Evolutionary conservation across 2,113 vertebrate genomes (phyloP), one percentile per base, ranked within the genome.

Genomic region (Galbula dea): DNA sequence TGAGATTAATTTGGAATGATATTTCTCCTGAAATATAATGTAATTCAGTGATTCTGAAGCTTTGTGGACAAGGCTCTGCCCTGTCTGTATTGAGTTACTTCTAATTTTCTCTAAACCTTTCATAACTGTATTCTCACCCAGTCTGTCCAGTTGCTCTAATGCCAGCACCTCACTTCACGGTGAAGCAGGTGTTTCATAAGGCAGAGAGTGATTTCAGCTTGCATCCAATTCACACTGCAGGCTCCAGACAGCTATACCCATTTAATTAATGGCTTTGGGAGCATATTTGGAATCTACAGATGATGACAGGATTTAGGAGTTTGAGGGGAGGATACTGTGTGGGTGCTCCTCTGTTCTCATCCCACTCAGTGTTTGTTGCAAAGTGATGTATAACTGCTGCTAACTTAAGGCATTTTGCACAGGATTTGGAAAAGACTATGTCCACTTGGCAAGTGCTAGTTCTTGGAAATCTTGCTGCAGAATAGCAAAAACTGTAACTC

Each of bases 391-490:
- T 57, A 52, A 45, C 6, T 39, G 41, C 36, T 67, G 52, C 30
- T 89, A 55, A 81, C 76, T 88, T 54, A 63, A 69, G 36, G 30
- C 36, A 37, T 41, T 76, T 75, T 48, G 57, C 87, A 29, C 27
- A 23, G 30, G 32, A 45, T 73, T 87, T 95, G 67, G 48, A 48
- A 68, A 52, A 45, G n/a, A 68, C 17, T 75, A 26, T 2, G 1
- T 67, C 17, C 41, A 30, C 49, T 83, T 83, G 75, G 68, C 61
- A 67, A 90, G 51, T 1, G 1, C 12, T 62, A 9, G 11, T 74
- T 93, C 54, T 89, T 91, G 54, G 87, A 82, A 84, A 82, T 91
- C 54, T 79, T 83, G 62, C n/a, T 85, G 55, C 49, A 34, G 54
- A 87, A 61, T 74, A 84, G 57, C 46, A 88, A 62, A 87, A 83